Conservation (phyloP, 92 coral and sea anemone species). For the Porites evermanni region DNA sequence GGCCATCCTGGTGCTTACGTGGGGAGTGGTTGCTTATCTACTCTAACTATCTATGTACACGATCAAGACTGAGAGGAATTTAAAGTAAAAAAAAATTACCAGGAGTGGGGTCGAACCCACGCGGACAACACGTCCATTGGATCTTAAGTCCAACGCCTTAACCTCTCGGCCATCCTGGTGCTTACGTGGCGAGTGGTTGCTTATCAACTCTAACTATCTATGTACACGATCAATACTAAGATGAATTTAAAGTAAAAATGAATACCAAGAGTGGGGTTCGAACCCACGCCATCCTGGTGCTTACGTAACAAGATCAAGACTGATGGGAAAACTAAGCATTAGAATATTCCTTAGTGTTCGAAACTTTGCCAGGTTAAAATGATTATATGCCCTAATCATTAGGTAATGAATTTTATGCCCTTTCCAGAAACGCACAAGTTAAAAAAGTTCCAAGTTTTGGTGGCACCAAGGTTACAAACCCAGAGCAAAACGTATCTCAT, state of each 20-base stretch:
- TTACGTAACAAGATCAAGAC: too few relatives aligned
- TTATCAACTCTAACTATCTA: too few relatives aligned
- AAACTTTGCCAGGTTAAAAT: too few relatives aligned
- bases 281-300: conserved; percentile 76
- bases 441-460: conserved; percentile 32
- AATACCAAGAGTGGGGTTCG: conserved; percentile 84
- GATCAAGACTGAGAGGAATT: neutral
- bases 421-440: neutral
- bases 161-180: conserved; percentile 99
- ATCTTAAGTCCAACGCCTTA: conserved; percentile 99
- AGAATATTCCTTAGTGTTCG: too few relatives aligned
- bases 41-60: too few relatives aligned
- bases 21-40: too few relatives aligned
- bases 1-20: conserved; percentile 92
- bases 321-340: too few relatives aligned
- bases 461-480: neutral
- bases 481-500: too few relatives aligned
- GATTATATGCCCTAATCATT: neutral
- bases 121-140: conserved; percentile 97
- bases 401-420: neutral
- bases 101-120: conserved; percentile 94
- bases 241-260: too few relatives aligned
- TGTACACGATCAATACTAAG: too few relatives aligned
- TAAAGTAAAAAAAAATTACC: conserved; percentile 14
- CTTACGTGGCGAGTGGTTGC: too few relatives aligned